A percentile compares a stretch with the other conserved stretches of the same genome.
phyloP scores from a whole-genome alignment of 1,140 invertebrate genomes.

The Belonocnema kinseyi region DNA sequence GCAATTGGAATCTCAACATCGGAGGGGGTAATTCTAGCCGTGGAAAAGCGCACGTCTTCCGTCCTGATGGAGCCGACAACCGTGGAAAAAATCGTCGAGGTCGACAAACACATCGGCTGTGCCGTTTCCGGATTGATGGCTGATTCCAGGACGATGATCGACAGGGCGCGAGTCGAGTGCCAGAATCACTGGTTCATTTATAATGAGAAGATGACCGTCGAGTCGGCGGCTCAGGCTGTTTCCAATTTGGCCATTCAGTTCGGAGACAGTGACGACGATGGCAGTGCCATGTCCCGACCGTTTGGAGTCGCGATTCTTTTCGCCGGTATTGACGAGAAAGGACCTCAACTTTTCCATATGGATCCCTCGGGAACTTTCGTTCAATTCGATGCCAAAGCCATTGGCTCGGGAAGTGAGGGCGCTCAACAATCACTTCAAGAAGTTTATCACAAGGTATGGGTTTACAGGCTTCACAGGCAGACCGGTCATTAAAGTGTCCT shows the following conservation, averaged over 20 bases:
- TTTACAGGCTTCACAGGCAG: too few relatives aligned
- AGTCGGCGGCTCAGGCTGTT: conserved; percentile 98
- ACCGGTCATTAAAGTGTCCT: too few relatives aligned
- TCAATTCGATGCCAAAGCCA: conserved; percentile 98
- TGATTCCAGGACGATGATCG: conserved; percentile 96
- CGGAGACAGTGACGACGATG: conserved; percentile 97
- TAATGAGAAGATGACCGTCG: conserved; percentile 96
- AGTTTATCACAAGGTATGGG: conserved; percentile 86
- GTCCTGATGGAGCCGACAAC: conserved; percentile 96
- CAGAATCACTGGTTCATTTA: conserved; percentile 99
- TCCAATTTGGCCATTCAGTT: conserved; percentile 99
- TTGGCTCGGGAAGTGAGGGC: conserved; percentile 99
- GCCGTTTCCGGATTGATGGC: conserved; percentile 99
- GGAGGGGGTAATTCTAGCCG: conserved; percentile 97
- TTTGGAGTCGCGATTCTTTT: conserved; percentile 98
- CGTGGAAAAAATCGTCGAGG: conserved; percentile 97
- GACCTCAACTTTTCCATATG: conserved; percentile 95
- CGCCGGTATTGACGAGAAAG: conserved; percentile 90
- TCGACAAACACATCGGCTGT: conserved; percentile 98
- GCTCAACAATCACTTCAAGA: conserved; percentile 98
- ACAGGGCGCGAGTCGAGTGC: conserved; percentile 96
- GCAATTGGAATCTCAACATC: conserved; percentile 97
- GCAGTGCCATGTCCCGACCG: conserved; percentile 98
- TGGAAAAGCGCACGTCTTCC: conserved; percentile 98
- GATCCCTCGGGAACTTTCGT: conserved; percentile 99